Evolutionary conservation across 2,888 invertebrate genomes (phyloP), one percentile per base, ranked within the genome.

Genomic region (Scelioninae gen. 2): DNA sequence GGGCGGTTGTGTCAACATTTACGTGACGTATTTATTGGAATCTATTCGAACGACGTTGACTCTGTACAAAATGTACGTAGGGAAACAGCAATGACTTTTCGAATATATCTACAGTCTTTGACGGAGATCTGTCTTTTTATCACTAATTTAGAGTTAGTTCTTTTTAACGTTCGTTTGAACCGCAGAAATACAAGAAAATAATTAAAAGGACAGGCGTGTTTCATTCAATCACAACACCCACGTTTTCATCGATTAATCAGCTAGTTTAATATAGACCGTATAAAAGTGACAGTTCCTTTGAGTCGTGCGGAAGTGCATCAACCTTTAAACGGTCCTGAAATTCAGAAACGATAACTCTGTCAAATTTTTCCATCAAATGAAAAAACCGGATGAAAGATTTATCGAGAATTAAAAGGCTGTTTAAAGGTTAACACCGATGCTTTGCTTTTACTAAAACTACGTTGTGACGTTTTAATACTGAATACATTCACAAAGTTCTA

Each of bases 101-200:
- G 9, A 9, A n/a, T 39, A 19, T 15, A 48, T 41, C 33, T 41
- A 67, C 9, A 35, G 13, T 43, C 11, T 67, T 41, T 16, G 35
- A 33, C 22, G 35, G 15, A 11, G 39, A 7, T 43, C 41, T n/a
- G 28, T 39, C 11, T 67, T 22, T 45, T 37, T 22, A 41, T 31
- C 22, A 52, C 67, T 67, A 67, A 67, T 67, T 68, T 68, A 60
- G 68, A 19, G 45, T 68, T 68, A 68, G 60, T 35, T 45, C 6
- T 55, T 19, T 43, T 50, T 58, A 68, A 60, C 18, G 15, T 45
- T 35, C 60, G 45, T 68, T 68, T 58, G 7, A 50, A 46, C 16
- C 53, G 61, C 46, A 60, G 61, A 60, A 53, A 25, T 35, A 45
- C 28, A 60, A 35, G 31, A 52, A 43, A 45, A 22, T 55, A 55